Conservation (phyloP, 2,888 invertebrate genomes). For the Polymixis lichenea region DNA sequence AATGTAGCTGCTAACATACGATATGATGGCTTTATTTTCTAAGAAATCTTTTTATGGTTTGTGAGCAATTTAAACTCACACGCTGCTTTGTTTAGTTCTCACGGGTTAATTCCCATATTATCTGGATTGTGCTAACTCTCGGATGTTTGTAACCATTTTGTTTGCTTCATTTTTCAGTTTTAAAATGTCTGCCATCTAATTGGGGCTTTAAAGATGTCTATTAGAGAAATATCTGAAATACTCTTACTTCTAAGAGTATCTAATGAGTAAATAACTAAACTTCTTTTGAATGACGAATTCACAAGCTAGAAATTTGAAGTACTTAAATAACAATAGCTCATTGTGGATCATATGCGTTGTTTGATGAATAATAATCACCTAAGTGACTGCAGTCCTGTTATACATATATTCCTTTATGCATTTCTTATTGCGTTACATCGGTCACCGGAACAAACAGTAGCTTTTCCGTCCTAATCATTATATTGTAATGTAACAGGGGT, state of each 20-base stretch:
- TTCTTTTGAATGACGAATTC: conserved; percentile 1
- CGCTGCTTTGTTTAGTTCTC: conserved; percentile 61
- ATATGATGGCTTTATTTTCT: conserved; percentile 31
- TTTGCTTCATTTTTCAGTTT: conserved; percentile 22
- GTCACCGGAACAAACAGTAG: conserved; percentile 47
- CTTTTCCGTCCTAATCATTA: conserved; percentile 46
- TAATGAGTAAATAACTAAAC: conserved; percentile 6
- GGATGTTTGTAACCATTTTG: conserved; percentile 33
- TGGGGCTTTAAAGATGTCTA: neutral
- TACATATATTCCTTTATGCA: neutral
- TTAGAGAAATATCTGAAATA: neutral
- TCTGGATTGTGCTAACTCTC: conserved; percentile 60
- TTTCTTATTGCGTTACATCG: conserved; percentile 31
- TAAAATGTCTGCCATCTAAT: neutral
- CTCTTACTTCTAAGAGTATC: neutral
- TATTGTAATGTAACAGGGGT: conserved; percentile 67
- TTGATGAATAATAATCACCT: conserved; percentile 41
- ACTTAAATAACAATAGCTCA: conserved; percentile 42
- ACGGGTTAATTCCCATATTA: conserved; percentile 62
- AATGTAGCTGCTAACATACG: conserved; percentile 11
- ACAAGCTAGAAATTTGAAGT: conserved; percentile 10
- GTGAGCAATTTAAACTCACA: conserved; percentile 38
- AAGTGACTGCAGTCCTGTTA: conserved; percentile 8
- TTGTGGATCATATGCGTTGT: conserved; percentile 30
- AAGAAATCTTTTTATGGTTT: conserved; percentile 41